phyloP scores from a whole-genome alignment of 35 echinoderm and acorn worm genomes.

The Apostichopus californicus region DNA sequence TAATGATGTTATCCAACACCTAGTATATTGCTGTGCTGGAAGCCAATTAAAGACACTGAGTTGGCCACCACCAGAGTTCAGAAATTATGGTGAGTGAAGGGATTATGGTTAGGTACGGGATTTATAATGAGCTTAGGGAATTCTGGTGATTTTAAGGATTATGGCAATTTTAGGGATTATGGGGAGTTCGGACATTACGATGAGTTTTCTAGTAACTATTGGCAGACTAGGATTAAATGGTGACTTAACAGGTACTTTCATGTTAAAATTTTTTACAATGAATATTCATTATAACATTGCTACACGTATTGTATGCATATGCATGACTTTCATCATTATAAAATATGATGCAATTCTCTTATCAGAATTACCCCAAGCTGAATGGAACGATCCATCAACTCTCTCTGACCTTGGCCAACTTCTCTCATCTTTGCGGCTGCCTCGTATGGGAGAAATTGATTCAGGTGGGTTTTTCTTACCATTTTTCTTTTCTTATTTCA shows the following conservation, averaged over 20 bases:
- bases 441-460: conserved; percentile 9
- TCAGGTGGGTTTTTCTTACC: conserved; percentile 4
- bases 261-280: no score
- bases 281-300: no score
- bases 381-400: conserved; percentile 49
- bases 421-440: conserved; percentile 1
- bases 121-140: no score
- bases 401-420: neutral
- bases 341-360: neutral
- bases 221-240: no score
- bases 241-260: no score
- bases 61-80: conserved; percentile 84
- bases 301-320: no score
- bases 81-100: neutral
- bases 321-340: no score
- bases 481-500: no score
- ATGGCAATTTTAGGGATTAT: no score
- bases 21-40: conserved; percentile 51
- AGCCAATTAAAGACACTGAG: conserved; percentile 54
- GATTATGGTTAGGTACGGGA: neutral
- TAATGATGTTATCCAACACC: conserved; percentile 74
- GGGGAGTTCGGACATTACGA: no score
- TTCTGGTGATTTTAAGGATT: no score
- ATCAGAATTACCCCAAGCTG: conserved; percentile 26
- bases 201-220: no score